Percentiles rank a stretch among this genome's conserved stretches.
Conservation (phyloP, 2,797 vertebrate species). For the Gobionotothen gibberifrons region DNA sequence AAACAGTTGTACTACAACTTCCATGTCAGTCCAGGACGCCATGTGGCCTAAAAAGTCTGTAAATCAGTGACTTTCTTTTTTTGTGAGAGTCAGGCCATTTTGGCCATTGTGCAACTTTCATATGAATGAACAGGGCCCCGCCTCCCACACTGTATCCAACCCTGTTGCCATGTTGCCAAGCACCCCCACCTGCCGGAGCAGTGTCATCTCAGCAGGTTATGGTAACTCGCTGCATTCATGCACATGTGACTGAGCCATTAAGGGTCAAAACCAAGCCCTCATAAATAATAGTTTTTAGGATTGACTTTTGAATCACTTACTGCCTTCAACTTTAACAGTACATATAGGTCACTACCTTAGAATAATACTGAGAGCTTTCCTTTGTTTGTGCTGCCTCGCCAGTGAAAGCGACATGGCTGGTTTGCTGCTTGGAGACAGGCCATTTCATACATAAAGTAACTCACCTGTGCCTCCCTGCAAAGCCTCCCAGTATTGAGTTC, state of each 20-base stretch:
- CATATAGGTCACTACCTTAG: slow-evolving; percentile 50
- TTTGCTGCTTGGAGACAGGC: slow-evolving; percentile 57
- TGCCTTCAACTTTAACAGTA: slow-evolving; percentile 39
- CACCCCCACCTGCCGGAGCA: too few relatives aligned
- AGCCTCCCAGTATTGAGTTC: slow-evolving; percentile 58
- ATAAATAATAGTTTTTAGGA: slow-evolving; percentile 19
- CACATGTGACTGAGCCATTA: neutral
- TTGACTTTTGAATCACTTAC: slow-evolving; percentile 31
- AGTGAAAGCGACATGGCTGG: slow-evolving; percentile 42
- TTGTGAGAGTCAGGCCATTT: too few relatives aligned
- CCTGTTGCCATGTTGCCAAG: too few relatives aligned
- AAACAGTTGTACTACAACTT: too few relatives aligned
- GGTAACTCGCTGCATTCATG: too few relatives aligned
- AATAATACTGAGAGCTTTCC: slow-evolving; percentile 64
- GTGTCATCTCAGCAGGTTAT: too few relatives aligned
- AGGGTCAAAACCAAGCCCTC: neutral
- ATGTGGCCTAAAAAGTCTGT: too few relatives aligned
- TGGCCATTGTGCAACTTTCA: too few relatives aligned
- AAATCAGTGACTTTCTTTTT: too few relatives aligned
- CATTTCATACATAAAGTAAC: slow-evolving; percentile 67
- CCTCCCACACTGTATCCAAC: too few relatives aligned
- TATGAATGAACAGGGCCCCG: too few relatives aligned
- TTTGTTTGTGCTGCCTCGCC: slow-evolving; percentile 57
- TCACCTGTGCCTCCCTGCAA: slow-evolving; percentile 60
- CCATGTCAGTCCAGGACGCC: too few relatives aligned